Percentiles rank a stretch among this genome's conserved stretches.
Conservation (phyloP, 1,140 invertebrate genomes). For the Plutomurus gul region DNA sequence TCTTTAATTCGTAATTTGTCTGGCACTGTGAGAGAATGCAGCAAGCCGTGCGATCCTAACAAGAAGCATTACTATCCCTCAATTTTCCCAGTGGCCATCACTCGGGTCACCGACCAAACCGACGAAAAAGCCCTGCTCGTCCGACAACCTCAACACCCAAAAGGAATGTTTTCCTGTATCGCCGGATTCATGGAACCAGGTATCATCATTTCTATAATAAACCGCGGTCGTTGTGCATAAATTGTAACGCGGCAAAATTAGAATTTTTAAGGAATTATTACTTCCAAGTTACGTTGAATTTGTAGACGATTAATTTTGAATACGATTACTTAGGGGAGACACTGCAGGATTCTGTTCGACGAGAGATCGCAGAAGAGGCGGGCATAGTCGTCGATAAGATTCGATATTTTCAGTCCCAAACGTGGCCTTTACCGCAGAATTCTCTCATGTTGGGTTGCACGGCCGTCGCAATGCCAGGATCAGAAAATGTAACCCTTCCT, state of each 20-base stretch:
- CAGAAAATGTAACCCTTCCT: conserved; percentile 40
- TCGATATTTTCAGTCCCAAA: conserved; percentile 62
- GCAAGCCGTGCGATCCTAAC: conserved; percentile 56
- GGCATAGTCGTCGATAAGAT: conserved; percentile 63
- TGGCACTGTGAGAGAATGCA: conserved; percentile 58
- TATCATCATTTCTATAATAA: too few species aligned
- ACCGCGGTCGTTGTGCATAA: too few species aligned
- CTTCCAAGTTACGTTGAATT: too few species aligned
- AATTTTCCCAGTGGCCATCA: conserved; percentile 64
- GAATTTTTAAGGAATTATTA: too few species aligned
- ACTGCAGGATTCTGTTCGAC: conserved; percentile 62
- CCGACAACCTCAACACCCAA: conserved; percentile 60
- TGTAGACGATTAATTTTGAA: not conserved
- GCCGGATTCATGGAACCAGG: conserved; percentile 67
- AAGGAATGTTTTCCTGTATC: conserved; percentile 65
- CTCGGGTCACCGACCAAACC: conserved; percentile 60
- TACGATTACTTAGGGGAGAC: conserved; percentile 60
- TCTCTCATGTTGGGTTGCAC: conserved; percentile 65
- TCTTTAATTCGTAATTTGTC: conserved; percentile 56
- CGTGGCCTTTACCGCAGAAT: conserved; percentile 63
- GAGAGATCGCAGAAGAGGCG: conserved; percentile 67
- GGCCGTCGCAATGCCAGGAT: conserved; percentile 55
- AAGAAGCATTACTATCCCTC: conserved; percentile 55
- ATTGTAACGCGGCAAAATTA: too few species aligned
- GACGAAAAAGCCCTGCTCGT: conserved; percentile 62